phyloP scores from a whole-genome alignment of 2,113 vertebrate species.

The Oryctolagus cuniculus region mOryCun1.1 NC_091433.1:3694001-3694500 shows the following conservation, averaged over 20 bases:
- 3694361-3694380: background rate
- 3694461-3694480: background rate
- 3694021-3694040: too few species aligned
- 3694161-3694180: too few species aligned
- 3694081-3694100: background rate
- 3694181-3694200: background rate
- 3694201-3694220: background rate
- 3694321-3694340: background rate
- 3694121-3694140: fast-evolving
- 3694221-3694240: fast-evolving
- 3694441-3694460: background rate
- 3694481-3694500: background rate
- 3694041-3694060: fast-evolving
- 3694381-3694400: too few species aligned
- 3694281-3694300: background rate
- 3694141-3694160: background rate
- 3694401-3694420: background rate
- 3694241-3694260: fast-evolving
- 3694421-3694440: background rate
- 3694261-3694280: fast-evolving
- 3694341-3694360: background rate
- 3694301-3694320: background rate
- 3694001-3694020: background rate
- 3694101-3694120: background rate
- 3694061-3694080: background rate